A percentile compares a stretch with the other conserved stretches of the same genome.
Evolutionary conservation across 2,113 vertebrate species (phyloP).

Genomic region (Zapus hudsonius): DNA sequence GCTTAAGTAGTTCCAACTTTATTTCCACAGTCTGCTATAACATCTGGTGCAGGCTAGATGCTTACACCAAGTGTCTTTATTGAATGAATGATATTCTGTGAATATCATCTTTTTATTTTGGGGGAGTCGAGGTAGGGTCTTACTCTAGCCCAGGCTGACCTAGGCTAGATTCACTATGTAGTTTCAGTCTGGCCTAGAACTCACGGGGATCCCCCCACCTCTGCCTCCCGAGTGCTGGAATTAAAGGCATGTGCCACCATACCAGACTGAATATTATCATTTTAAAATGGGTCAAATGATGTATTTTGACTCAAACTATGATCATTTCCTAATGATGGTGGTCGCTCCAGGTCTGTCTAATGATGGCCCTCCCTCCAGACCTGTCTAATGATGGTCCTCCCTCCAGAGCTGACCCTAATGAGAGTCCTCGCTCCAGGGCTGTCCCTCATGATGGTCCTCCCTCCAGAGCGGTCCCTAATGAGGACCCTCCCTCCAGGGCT

Average conservation of each 20-base stretch:
- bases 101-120: background rate
- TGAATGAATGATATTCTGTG: background rate
- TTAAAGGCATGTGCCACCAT: too few species aligned
- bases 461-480: background rate
- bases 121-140: too few species aligned
- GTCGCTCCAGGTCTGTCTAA: too few species aligned
- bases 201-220: too few species aligned
- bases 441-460: background rate
- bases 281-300: background rate
- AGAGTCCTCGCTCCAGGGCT: background rate
- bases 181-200: too few species aligned
- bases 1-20: background rate
- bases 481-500: background rate
- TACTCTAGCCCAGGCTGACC: too few species aligned
- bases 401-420: background rate
- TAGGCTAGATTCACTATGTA: too few species aligned
- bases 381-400: background rate
- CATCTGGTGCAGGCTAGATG: background rate
- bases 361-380: background rate
- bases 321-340: background rate
- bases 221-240: too few species aligned
- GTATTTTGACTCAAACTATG: slow-evolving; percentile 7
- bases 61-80: background rate
- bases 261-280: background rate
- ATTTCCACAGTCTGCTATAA: background rate